Percentiles rank a stretch among this genome's conserved stretches.
Evolutionary conservation across 2,888 invertebrate species (phyloP).

Genomic region (Creontiades dilutus): DNA sequence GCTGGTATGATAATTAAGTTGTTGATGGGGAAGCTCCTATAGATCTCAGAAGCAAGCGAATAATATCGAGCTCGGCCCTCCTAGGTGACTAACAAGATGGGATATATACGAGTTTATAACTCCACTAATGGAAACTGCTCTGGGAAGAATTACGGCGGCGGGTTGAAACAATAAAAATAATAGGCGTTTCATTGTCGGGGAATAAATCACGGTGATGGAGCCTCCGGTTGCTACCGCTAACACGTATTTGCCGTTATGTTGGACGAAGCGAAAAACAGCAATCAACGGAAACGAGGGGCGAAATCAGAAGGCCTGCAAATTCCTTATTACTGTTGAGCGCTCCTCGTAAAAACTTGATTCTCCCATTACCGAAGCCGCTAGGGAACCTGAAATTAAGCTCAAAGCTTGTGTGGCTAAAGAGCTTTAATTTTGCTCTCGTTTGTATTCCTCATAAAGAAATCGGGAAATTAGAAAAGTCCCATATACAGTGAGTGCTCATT

Average conservation of each 20-base stretch:
- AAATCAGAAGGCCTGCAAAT: constrained; percentile 26
- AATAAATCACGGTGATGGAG: constrained; percentile 33
- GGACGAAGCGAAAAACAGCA: constrained; percentile 18
- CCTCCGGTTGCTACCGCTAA: background rate
- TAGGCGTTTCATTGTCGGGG: background rate
- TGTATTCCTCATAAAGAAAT: too few species aligned
- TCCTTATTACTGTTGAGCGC: constrained; percentile 37
- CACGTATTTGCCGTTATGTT: constrained; percentile 47
- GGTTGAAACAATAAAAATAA: constrained; percentile 28
- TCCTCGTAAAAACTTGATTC: constrained; percentile 12
- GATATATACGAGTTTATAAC: background rate
- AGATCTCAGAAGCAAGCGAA: background rate
- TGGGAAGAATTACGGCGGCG: background rate
- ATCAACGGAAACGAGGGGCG: constrained; percentile 40
- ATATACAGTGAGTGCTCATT: too few species aligned
- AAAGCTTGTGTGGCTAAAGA: background rate
- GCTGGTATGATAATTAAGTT: constrained; percentile 3
- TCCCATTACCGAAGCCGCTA: background rate
- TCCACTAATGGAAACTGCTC: constrained; percentile 16
- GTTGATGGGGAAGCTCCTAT: constrained; percentile 8
- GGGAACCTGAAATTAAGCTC: background rate
- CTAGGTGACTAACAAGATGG: background rate
- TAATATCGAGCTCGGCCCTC: background rate
- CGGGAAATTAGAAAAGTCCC: too few species aligned
- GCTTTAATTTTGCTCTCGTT: background rate